Evolutionary conservation across 2,113 vertebrate species (phyloP).

Genomic region (Triplophysa dalaica): DNA sequence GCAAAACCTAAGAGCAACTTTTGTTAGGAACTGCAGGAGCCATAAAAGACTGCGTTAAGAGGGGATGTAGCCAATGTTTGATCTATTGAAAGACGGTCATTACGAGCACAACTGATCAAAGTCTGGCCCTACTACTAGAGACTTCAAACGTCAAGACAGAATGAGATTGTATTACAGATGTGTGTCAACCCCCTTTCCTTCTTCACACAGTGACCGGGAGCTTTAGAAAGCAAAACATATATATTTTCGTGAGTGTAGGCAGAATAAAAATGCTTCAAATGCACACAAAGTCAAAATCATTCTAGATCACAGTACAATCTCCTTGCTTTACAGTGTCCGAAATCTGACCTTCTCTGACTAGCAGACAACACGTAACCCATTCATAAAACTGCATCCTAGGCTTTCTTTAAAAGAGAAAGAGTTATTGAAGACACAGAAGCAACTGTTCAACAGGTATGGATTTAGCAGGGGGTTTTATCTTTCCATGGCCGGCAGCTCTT

Average conservation of each 20-base stretch:
- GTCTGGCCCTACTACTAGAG: slow-evolving; percentile 66
- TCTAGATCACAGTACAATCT: slow-evolving; percentile 16
- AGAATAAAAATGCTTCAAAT: slow-evolving; percentile 37
- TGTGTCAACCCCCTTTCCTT: slow-evolving; percentile 56
- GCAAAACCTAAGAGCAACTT: slow-evolving; percentile 49
- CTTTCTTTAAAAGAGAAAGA: not conserved
- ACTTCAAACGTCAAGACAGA: slow-evolving; percentile 79
- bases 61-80: slow-evolving; percentile 61
- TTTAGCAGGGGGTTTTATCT: slow-evolving; percentile 23
- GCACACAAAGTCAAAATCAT: not conserved
- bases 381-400: not conserved
- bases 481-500: slow-evolving; percentile 52
- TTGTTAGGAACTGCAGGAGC: slow-evolving; percentile 43
- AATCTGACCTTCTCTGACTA: slow-evolving; percentile 30
- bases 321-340: slow-evolving; percentile 20
- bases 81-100: slow-evolving; percentile 74
- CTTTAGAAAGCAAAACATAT: slow-evolving; percentile 43
- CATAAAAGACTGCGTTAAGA: slow-evolving; percentile 60
- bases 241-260: slow-evolving; percentile 60
- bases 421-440: not conserved
- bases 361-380: slow-evolving; percentile 5
- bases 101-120: slow-evolving; percentile 73
- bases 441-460: slow-evolving; percentile 21
- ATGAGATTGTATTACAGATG: slow-evolving; percentile 71
- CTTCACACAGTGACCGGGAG: slow-evolving; percentile 26